Evolutionary conservation across 2,113 vertebrate species (phyloP), one percentile per base, ranked within the genome.

Genomic region (Cnemophilus loriae): DNA sequence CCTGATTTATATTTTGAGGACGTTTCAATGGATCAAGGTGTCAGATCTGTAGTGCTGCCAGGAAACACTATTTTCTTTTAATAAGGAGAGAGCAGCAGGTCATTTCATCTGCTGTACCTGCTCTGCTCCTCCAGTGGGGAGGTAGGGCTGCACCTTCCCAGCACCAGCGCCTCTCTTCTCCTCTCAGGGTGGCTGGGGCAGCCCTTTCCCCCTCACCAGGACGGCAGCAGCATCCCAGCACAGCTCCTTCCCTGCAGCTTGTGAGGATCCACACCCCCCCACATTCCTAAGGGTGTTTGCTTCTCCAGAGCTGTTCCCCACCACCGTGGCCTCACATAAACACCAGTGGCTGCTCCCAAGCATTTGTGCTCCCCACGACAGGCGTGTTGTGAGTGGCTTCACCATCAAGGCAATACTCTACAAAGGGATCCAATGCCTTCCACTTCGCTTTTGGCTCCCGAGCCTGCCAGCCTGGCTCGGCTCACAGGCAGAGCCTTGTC

Each of bases 61-160:
- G 84, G 55, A 91, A 95, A 69, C 70, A 76, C 65, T 61, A 20
- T 84, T 95, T 87, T 91, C 64, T 92, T 63, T 77, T 44, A 87
- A 81, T 59, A 70, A 84, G 56, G 47, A 63, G 64, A 74, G 64
- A 92, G 71, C 76, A 75, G 76, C 50, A 49, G 76, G 44, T 90
- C 50, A 44, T 55, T 88, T 81, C 19, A 56, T 52, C 73, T 78
- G 79, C 78, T 44, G 35, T 32, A 56, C 46, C 44, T 56, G 55
- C 64, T 65, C 60, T 50, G 67, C 46, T 85, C 26, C 46, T 57
- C 42, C 7, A 3, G 32, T 1, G 1, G 32, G 30, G 42, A 91
- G 42, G 16, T 6, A 20, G 21, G 53, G 69, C 28, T 27, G 27
- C 27, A 39, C 22, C 28, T 69, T 71, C 19, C 35, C 37, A 13